phyloP scores from a whole-genome alignment of 2,888 invertebrate species.

The Heliconius sara region DNA sequence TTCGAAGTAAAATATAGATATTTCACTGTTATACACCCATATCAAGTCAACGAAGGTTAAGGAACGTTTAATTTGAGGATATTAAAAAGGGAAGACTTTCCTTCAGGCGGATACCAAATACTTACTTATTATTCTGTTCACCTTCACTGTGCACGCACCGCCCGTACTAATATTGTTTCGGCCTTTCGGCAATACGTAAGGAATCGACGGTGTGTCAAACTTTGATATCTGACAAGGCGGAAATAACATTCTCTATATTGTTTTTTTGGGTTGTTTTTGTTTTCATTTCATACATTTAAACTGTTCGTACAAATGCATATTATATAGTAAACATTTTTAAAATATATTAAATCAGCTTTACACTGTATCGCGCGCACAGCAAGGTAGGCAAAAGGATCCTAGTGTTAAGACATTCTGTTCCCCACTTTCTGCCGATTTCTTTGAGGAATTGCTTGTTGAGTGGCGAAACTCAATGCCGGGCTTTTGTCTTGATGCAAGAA shows the following conservation, averaged over 20 bases:
- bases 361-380: no score
- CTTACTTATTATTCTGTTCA: slow-evolving; percentile 21
- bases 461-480: no score
- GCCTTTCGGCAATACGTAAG: slow-evolving; percentile 26
- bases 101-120: slow-evolving; percentile 13
- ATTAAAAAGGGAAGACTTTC: slow-evolving; percentile 19
- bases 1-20: no score
- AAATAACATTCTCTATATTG: not conserved
- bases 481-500: no score
- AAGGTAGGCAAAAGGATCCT: no score
- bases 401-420: no score
- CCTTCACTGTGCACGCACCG: slow-evolving; percentile 13
- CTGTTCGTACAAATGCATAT: not conserved
- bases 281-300: not conserved
- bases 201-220: slow-evolving; percentile 23
- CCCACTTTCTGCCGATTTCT: no score
- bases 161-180: slow-evolving; percentile 26
- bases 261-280: not conserved
- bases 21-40: not conserved
- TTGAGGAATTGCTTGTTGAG: no score
- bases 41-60: slow-evolving; percentile 1
- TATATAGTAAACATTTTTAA: not conserved
- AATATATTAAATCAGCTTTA: no score
- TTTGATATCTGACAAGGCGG: not conserved
- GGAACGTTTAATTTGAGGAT: slow-evolving; percentile 1